Base-by-base conservation (phyloP, 2,113 vertebrate genomes). In the Sphyrna mokarran region DNA sequence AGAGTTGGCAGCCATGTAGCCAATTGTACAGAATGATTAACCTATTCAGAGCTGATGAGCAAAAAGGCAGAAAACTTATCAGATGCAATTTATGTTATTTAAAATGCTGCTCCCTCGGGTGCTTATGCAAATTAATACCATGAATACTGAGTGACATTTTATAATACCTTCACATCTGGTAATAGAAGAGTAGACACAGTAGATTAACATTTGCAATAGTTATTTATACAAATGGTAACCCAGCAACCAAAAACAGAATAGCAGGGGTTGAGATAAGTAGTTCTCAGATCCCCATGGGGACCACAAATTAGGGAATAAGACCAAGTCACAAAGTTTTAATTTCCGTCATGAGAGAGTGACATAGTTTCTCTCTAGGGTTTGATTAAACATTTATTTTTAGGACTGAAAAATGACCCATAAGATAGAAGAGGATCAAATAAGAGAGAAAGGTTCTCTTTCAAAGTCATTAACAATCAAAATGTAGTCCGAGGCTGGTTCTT, bases 151-250 rank as follows among this genome's bases (percentile, higher is more conserved):
- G 94, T 95, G 69, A 76, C 94, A 95, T 95, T 70, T 95, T 72
- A 72, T 95, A 95, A 95, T 76, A 95, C 68, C 37, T 72, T 95
- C 94, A 95, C 94, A 95, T 95, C 94, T 95, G 94, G 94, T 29
- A 95, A 95, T 95, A 72, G 70, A 95, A 95, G 40, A 54, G 69
- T 95, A 95, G 94, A 54, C 61, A 93, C 68, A 72, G 68, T 76
- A 95, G 69, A 95, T 95, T 54, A 95, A 95, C 69, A 72, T 72
- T 95, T 48, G 94, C 68, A 95, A 95, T 54, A 95, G 94, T 95
- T 95, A 76, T 95, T 76, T 95, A 95, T 95, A 95, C 69, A 95
- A 95, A 95, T 95, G 94, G 94, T 95, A 95, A 72, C 68, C 94
- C 69, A 54, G 94, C 94, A 95, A 95, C 94, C 37, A 13, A 72